Evolutionary conservation across 2,113 vertebrate genomes (phyloP).

Genomic region (Salvelinus alpinus): DNA sequence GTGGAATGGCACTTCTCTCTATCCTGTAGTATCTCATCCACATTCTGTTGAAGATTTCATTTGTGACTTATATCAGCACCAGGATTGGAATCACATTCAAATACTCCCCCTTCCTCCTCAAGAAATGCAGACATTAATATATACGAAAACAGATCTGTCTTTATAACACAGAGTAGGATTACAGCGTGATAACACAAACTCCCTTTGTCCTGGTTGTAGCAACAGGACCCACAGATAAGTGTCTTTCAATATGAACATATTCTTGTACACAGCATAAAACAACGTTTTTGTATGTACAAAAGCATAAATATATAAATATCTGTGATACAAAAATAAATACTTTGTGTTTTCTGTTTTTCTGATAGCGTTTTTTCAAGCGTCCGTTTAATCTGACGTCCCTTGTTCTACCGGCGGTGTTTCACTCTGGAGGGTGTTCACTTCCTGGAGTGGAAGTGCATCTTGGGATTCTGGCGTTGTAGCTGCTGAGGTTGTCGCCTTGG

Average conservation of each 20-base stretch:
- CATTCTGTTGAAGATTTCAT: too few relatives aligned
- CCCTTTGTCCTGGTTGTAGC: constrained; percentile 40
- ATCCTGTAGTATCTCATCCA: too few relatives aligned
- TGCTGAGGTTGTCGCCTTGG: constrained; percentile 62
- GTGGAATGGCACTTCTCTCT: not conserved
- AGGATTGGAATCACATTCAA: not conserved
- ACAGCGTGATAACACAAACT: constrained; percentile 21
- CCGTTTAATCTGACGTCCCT: constrained; percentile 47
- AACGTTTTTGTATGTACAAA: constrained; percentile 88
- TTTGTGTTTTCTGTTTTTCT: constrained; percentile 66
- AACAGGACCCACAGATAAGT: constrained; percentile 45
- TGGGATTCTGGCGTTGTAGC: constrained; percentile 64
- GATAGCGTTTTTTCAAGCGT: constrained; percentile 53
- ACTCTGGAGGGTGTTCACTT: constrained; percentile 12
- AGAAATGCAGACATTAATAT: constrained; percentile 32
- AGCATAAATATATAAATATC: constrained; percentile 99
- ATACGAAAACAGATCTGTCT: not conserved
- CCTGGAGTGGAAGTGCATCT: constrained; percentile 61
- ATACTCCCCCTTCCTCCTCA: constrained; percentile 9
- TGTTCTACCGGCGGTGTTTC: constrained; percentile 42
- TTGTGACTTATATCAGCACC: constrained; percentile 16
- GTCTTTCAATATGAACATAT: constrained; percentile 71
- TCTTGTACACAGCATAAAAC: constrained; percentile 82
- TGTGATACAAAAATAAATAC: constrained; percentile 99
- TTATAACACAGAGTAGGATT: not conserved